Evolutionary conservation across 2,888 invertebrate genomes (phyloP).

Genomic region (Oscheius onirici): DNA sequence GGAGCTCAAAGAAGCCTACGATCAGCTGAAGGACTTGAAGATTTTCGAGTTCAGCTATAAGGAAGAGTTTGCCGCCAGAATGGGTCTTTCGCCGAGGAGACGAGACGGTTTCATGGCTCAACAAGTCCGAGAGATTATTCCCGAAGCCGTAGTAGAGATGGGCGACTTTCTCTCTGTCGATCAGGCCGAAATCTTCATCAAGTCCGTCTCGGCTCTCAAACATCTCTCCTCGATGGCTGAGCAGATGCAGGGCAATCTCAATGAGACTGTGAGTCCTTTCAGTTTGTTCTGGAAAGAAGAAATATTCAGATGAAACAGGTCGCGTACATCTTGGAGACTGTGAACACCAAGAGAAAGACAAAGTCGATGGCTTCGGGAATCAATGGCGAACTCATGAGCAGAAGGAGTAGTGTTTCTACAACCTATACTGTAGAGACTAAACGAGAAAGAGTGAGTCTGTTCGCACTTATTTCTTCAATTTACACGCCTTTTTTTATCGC

Average conservation of each 20-base stretch:
- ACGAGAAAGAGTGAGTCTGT: neutral
- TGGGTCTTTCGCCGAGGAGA: neutral
- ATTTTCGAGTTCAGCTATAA: conserved; percentile 22
- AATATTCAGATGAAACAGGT: conserved; percentile 9
- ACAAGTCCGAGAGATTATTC: conserved; percentile 11
- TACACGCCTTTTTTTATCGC: too few relatives aligned
- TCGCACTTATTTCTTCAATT: too few relatives aligned
- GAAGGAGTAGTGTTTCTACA: neutral
- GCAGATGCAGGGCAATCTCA: conserved; percentile 14
- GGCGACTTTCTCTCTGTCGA: conserved; percentile 18
- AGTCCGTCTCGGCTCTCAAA: conserved; percentile 15
- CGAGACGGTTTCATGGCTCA: conserved; percentile 15
- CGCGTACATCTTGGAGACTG: conserved; percentile 8
- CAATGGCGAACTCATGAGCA: neutral
- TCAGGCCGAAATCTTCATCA: conserved; percentile 18
- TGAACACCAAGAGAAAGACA: neutral
- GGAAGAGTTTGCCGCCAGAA: conserved; percentile 2
- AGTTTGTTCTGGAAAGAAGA: too few relatives aligned
- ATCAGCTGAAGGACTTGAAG: conserved; percentile 5
- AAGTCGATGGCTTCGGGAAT: conserved; percentile 3
- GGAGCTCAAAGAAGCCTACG: conserved; percentile 8
- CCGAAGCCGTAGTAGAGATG: conserved; percentile 19
- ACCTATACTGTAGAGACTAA: neutral
- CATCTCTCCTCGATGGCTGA: conserved; percentile 22
- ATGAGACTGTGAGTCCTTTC: neutral